These are phyloP conservation scores for Acropternis orthonyx DNA, from an alignment of 2,797 vertebrate genomes.

Conservation along the genomic window DNA sequence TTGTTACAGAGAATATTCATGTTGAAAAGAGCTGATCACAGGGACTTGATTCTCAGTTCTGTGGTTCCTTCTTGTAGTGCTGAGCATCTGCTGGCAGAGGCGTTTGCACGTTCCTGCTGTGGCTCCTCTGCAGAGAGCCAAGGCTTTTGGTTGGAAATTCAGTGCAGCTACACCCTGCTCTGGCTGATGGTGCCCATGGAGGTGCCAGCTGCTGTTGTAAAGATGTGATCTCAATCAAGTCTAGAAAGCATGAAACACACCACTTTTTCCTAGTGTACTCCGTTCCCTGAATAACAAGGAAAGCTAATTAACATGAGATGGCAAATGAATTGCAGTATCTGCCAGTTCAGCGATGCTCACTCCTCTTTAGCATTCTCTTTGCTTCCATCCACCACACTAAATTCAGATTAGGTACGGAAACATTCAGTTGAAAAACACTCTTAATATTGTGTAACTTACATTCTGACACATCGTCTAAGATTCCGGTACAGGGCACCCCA, in stretches of 20 bases:
- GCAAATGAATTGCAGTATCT: constrained; percentile 26
- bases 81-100: not conserved
- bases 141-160: not conserved
- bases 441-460: constrained; percentile 16
- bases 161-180: not conserved
- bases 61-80: not conserved
- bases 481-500: not conserved
- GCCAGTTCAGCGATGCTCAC: constrained; percentile 19
- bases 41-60: not conserved
- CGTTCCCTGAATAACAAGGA: constrained; percentile 37
- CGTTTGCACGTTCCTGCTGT: not conserved
- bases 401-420: constrained; percentile 56
- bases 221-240: not conserved
- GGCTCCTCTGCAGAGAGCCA: not conserved
- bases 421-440: constrained; percentile 13
- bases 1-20: not conserved
- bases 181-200: constrained; percentile 8
- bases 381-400: constrained; percentile 48
- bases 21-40: not conserved
- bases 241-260: not conserved
- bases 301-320: constrained; percentile 48
- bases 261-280: not conserved
- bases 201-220: constrained; percentile 46
- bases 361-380: constrained; percentile 55
- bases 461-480: not conserved